These are phyloP conservation scores for Borostomias antarcticus DNA, from an alignment of 2,797 vertebrate genomes.

Conservation along the genomic window DNA sequence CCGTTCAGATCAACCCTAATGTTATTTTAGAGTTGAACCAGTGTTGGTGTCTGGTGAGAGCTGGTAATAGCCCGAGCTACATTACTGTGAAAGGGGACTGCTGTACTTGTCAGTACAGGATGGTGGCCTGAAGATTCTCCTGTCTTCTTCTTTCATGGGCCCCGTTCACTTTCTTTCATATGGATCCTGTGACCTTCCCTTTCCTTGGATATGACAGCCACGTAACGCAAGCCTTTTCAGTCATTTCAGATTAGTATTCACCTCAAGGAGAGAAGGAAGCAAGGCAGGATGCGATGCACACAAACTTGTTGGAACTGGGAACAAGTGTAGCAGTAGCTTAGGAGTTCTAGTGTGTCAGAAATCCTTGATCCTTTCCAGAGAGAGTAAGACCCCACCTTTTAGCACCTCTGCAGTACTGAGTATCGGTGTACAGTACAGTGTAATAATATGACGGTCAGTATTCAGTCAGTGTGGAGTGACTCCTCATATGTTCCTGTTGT, in stretches of 20 bases:
- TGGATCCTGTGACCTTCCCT: neutral
- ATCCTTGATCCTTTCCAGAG: constrained; percentile 22
- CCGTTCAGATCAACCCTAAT: neutral
- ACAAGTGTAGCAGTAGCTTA: neutral
- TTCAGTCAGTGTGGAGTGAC: constrained; percentile 48
- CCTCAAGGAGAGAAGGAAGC: neutral
- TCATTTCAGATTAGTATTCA: neutral
- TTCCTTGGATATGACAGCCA: neutral
- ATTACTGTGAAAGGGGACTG: neutral
- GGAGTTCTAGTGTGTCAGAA: constrained; percentile 12
- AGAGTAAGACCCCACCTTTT: constrained; percentile 30
- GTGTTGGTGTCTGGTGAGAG: too few species aligned
- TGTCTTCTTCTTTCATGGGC: too few species aligned
- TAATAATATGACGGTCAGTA: constrained; percentile 27
- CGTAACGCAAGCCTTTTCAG: neutral
- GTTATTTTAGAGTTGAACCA: neutral
- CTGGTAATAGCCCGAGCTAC: too few species aligned
- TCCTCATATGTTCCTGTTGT: constrained; percentile 45
- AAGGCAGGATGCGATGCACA: neutral
- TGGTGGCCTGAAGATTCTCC: neutral
- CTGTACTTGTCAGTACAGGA: neutral
- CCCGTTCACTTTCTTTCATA: neutral
- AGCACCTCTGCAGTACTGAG: constrained; percentile 37
- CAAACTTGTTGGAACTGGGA: neutral
- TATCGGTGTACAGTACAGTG: constrained; percentile 29